Evolutionary conservation across 1,140 invertebrate species (phyloP), one percentile per base, ranked within the genome.

Genomic region (Xylocopa sonorina): DNA sequence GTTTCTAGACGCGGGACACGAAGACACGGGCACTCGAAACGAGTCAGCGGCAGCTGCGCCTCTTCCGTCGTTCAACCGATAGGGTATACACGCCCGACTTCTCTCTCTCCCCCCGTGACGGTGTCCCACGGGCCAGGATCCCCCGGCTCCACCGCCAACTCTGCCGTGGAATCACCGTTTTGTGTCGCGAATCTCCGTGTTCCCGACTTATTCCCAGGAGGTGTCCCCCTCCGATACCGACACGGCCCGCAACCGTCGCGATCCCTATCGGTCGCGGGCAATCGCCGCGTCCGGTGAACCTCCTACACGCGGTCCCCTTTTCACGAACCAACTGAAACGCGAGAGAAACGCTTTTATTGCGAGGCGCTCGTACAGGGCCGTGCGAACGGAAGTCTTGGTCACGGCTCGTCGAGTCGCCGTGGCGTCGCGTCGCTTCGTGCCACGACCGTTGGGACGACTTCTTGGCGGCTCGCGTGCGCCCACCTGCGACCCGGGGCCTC

Each of bases 341-440:
- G 48, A 74, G 58, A 64, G 72, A 63, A 64, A 55, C 62, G 51
- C 63, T 68, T 64, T 74, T 60, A 67, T 77, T 34, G 63, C 63
- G 73, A 34, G 60, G 77, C 81, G 83, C 85, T 69, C 79, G 87
- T 87, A 68, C 81, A 76, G 87, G n/a, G 85, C 89, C 90, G 90
- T 91, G 90, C 86, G 90, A 92, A 89, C 89, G 91, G 90, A 90
- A 84, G 88, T 87, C 89, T 86, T 89, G 85, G 90, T 90, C 81
- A 89, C 76, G 89, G 84, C 82, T 91, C 89, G 90, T 84, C 84
- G 83, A 89, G 87, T 83, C 58, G 27, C 34, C 72, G 55, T 55
- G 34, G 82, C 83, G 77, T 82, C 69, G 66, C 78, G n/a, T n/a
- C n/a, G n/a, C n/a, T n/a, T n/a, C n/a, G n/a, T n/a, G n/a, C 27